phyloP scores from a whole-genome alignment of 2,888 invertebrate genomes.

The Noctua janthe region DNA sequence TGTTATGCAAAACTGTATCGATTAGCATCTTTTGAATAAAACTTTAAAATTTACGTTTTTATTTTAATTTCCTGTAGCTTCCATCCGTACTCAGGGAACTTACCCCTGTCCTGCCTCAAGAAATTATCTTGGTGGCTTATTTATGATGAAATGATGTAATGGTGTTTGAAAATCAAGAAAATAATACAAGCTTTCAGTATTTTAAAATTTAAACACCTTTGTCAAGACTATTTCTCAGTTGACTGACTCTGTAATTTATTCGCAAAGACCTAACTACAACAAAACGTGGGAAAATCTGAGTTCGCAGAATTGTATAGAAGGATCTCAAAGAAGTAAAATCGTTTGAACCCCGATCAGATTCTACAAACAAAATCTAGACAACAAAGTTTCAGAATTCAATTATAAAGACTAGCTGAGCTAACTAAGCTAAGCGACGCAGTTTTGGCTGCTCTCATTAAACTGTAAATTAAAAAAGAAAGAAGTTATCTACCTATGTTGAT shows the following conservation, averaged over 20 bases:
- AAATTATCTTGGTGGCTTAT: no score
- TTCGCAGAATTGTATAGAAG: conserved; percentile 10
- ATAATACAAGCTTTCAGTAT: not conserved
- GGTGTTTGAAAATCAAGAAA: not conserved
- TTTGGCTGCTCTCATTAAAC: conserved; percentile 16
- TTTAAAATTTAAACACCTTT: not conserved
- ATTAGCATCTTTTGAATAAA: no score
- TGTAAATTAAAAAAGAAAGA: conserved; percentile 24
- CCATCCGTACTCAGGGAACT: no score
- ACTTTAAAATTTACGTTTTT: no score
- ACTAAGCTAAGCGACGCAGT: conserved; percentile 13
- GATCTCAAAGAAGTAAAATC: conserved; percentile 13
- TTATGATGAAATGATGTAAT: not conserved
- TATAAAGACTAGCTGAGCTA: conserved; percentile 16
- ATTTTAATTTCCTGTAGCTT: no score
- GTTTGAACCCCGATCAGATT: conserved; percentile 17
- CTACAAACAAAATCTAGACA: conserved; percentile 19
- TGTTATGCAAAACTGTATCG: no score
- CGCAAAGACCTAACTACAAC: not conserved
- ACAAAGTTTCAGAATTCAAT: conserved; percentile 38
- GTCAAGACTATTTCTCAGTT: no score
- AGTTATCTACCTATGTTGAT: conserved; percentile 20
- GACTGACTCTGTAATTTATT: not conserved
- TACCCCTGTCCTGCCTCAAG: no score
- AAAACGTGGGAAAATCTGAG: not conserved